These are phyloP conservation scores for Enteromius mattozi DNA, from an alignment of 2,797 vertebrate genomes.

Conservation along the genomic window DNA sequence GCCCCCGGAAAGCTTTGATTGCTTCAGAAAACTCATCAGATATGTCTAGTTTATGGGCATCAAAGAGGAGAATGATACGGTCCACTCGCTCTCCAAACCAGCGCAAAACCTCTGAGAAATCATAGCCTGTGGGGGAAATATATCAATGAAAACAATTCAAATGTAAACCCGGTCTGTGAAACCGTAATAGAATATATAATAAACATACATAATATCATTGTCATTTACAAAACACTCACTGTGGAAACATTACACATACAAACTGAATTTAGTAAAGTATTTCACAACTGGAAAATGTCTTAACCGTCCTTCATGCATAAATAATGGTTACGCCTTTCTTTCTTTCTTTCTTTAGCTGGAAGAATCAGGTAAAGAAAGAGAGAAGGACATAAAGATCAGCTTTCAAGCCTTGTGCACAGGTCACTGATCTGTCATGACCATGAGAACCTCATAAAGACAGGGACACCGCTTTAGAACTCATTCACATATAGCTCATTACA, in stretches of 20 bases:
- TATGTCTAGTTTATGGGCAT: conserved; percentile 97
- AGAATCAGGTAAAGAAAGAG: not conserved
- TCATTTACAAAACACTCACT: not conserved
- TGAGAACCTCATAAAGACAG: not conserved
- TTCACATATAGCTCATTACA: not conserved
- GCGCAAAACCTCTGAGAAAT: conserved; percentile 94
- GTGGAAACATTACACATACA: not conserved
- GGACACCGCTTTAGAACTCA: not conserved
- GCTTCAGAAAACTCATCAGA: conserved; percentile 99
- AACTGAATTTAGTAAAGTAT: not conserved
- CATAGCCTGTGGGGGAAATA: conserved; percentile 81
- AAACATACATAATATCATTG: not conserved
- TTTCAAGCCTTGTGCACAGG: conserved; percentile 21
- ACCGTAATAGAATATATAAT: not conserved
- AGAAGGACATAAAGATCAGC: conserved; percentile 1
- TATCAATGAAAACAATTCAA: not conserved
- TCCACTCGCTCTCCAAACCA: conserved; percentile 96
- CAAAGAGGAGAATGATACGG: conserved; percentile 95
- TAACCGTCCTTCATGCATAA: not conserved
- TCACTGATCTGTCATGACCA: conserved; percentile 6
- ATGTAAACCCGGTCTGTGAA: not conserved
- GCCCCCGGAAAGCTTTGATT: conserved; percentile 92
- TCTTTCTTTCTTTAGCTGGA: not conserved
- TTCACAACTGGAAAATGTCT: not conserved
- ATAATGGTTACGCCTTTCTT: conserved; percentile 12